A percentile compares a stretch with the other conserved stretches of the same genome.
phyloP scores from a whole-genome alignment of 2,888 invertebrate genomes.

The Tachina grossa region DNA sequence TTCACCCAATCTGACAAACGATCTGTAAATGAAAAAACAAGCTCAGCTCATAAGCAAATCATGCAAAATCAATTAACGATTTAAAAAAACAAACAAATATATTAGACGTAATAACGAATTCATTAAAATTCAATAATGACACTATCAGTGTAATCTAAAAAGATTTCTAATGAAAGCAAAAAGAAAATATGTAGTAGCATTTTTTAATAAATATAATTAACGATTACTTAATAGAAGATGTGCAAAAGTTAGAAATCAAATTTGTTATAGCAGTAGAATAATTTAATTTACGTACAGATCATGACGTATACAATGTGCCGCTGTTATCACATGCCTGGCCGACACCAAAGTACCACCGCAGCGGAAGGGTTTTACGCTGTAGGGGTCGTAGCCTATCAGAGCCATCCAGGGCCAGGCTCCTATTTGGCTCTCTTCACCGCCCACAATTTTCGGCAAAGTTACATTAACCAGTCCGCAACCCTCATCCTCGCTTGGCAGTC shows the following conservation, averaged over 20 bases:
- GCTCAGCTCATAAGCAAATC: not conserved
- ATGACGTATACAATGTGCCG: constrained; percentile 76
- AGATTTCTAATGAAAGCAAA: constrained; percentile 6
- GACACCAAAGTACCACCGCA: constrained; percentile 83
- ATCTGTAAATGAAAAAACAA: constrained; percentile 81
- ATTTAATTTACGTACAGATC: constrained; percentile 75
- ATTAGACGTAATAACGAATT: not conserved
- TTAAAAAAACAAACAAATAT: constrained; percentile 19
- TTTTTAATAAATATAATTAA: not conserved
- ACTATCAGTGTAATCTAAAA: not conserved
- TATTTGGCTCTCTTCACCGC: constrained; percentile 86
- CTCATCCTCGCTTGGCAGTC: constrained; percentile 79
- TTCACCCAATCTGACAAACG: constrained; percentile 89
- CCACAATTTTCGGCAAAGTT: constrained; percentile 86
- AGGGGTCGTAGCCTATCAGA: constrained; percentile 86
- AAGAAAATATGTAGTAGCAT: not conserved
- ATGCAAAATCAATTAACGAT: constrained; percentile 10
- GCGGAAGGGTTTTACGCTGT: constrained; percentile 76
- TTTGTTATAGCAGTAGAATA: not conserved
- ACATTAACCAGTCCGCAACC: constrained; percentile 86
- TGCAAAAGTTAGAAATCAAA: not conserved
- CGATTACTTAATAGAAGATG: not conserved
- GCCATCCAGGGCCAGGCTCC: constrained; percentile 91
- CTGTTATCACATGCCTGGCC: constrained; percentile 86
- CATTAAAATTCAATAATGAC: constrained; percentile 36